Conservation (phyloP, 2,797 vertebrate species). For the Myiotriccus ornatus region DNA sequence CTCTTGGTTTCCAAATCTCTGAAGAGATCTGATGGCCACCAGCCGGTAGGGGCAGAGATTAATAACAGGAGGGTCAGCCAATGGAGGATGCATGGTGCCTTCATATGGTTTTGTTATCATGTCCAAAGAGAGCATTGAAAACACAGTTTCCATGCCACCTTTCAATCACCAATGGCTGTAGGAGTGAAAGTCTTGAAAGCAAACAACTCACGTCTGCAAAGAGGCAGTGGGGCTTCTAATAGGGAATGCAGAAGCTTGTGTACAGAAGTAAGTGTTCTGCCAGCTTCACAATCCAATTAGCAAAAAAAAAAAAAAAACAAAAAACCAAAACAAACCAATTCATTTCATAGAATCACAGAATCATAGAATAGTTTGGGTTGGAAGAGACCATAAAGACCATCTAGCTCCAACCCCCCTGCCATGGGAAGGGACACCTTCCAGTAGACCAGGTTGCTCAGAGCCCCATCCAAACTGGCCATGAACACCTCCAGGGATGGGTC, state of each 20-base stretch:
- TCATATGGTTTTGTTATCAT: not conserved
- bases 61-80: not conserved
- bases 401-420: not conserved
- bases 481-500: not conserved
- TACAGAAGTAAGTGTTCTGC: not conserved
- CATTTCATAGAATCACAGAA: not conserved
- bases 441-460: not conserved
- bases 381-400: not conserved
- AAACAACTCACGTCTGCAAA: not conserved
- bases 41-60: not conserved
- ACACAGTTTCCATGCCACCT: not conserved
- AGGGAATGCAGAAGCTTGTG: not conserved
- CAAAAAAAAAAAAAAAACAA: conserved; percentile 1
- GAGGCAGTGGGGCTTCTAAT: not conserved
- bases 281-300: not conserved
- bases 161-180: not conserved
- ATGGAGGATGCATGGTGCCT: not conserved
- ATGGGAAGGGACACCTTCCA: not conserved
- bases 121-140: not conserved
- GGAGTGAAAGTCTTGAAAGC: not conserved
- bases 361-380: not conserved
- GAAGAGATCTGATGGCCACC: conserved; percentile 5
- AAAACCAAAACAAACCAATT: not conserved
- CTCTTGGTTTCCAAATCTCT: not conserved
- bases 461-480: not conserved